Evolutionary conservation across 2,797 vertebrate species (phyloP), one percentile per base, ranked within the genome.

Genomic region (Euphonia xanthogaster): DNA sequence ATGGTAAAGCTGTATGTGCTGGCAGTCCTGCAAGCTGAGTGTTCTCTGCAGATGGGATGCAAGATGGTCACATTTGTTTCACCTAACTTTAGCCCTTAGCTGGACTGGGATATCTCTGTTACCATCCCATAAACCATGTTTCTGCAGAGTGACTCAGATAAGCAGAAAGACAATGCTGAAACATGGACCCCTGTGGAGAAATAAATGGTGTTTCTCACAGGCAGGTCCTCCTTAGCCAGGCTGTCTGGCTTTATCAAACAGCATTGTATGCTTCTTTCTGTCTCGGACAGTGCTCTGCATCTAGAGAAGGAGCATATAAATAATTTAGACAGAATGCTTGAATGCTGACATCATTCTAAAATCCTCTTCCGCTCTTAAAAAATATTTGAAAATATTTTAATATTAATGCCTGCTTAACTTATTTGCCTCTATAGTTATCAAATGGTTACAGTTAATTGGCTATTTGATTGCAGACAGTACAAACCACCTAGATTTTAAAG

Each of bases 401-500:
- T 91, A 86, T 60, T 88, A 91, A 90, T 78, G 40, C 55, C 82
- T 88, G 24, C 58, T 93, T 91, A 72, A 83, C 65, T 72, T 87
- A 81, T 44, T 83, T 95, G 44, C 76, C 23, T 94, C 68, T 80
- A 3, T 28, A 87, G 55, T 47, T 93, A 58, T 33, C 4, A 20
- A 70, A 10, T 62, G 75, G 81, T 79, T 96, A 68, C 50, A 91
- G 62, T 88, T 94, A 94, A 93, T 81, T 81, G 70, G 40, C 63
- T 81, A 57, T 86, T 93, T 94, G 66, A 88, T 78, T 90, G 81
- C 76, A 91, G 73, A 5, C 2, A 84, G 76, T 76, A 90, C 76
- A 88, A 91, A 89, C 78, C 66, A 83, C 73, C 25, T 90, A 62
- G 58, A 70, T 66, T 95, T 94, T 73, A 83, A 94, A 44, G 58